Evolutionary conservation across 2,888 invertebrate genomes (phyloP), one percentile per base, ranked within the genome.

Genomic region (Synanthedon formicaeformis): DNA sequence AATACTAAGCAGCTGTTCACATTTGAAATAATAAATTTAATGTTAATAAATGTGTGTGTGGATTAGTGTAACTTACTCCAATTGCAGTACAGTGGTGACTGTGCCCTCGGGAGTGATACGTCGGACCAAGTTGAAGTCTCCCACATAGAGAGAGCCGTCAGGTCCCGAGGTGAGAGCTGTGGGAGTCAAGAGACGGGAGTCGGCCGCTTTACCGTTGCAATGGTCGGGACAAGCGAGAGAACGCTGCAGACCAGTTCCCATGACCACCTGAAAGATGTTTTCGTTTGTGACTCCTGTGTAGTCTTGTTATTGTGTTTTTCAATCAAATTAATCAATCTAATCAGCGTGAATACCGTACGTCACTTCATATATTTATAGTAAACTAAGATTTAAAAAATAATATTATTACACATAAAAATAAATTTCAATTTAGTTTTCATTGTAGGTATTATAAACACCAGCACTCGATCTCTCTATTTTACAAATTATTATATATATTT

Each of bases 121-220:
- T 48, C 98, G 92, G 52, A 98, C 96, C 53, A 97, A 90, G 88
- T 98, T 98, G 76, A 97, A 98, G 81, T 99, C 98, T 11, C 98
- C 98, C 11, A 99, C 96, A 77, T 97, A 98, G 51, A 99, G 90
- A 62, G 96, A 96, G 45, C 99, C 99, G 81, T 99, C 99, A 11
- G 97, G 94, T 23, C 97, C 97, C 16, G 96, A 95, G 2, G 98
- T 96, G 54, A 99, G 85, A 2, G 98, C 96, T 10, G 97, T 96
- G 1, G 99, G 99, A 0, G 97, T 96, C 60, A 98, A 87, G 0
- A 99, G 90, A 53, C 93, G 91, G 52, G 97, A 93, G 74, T 96
- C 94, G 68, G 94, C 94, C 12, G 96, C 96, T 52, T 94, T 89
- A 1, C 95, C 95, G 60, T 95, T 94, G 72, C 96, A 95, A 69